Evolutionary conservation across 2,888 invertebrate genomes (phyloP), one percentile per base, ranked within the genome.

Genomic region (Hipparchia sbordonii): DNA sequence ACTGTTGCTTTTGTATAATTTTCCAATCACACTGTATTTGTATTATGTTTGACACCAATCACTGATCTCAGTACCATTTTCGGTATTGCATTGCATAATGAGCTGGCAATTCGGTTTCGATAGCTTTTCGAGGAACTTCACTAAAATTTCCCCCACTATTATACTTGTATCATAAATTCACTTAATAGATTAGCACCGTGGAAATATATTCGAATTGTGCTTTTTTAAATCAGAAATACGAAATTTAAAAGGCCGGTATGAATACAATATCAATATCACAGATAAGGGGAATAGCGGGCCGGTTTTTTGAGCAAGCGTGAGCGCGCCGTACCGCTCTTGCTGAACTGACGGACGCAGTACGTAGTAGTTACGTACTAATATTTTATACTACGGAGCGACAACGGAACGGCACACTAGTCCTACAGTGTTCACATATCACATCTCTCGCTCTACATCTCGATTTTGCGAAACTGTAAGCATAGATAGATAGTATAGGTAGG

Each of bases 181-280:
- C 56, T 65, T 23, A 45, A 52, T 59, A 51, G 23, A 2, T 57
- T 23, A 57, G 8, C 8, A 23, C 13, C 8, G 48, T 61, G 12
- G 7, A 4, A 45, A 39, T 12, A 9, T 62, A 60, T 46, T 46
- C 46, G 13, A 61, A 56, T 61, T 46, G 5, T 67, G 54, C 48
- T 59, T n/a, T 23, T 54, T 61, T 57, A 46, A 23, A 52, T 9
- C 66, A 67, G 39, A 33, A n/a, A 45, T 56, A 45, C 33, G 12
- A n/a, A 68, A 52, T 70, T 60, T 9, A 60, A 66, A 71, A 73
- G 70, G 71, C 72, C 71, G 61, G 57, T 67, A 70, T 71, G 56
- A 70, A 54, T 61, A 65, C 52, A 66, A 52, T 73, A 76, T 76
- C 52, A 66, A 52, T 73, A 76, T 76, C 74, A 76, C 76, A 74